Conservation (phyloP, 2,797 vertebrate species). For the Hydrophis major region DNA sequence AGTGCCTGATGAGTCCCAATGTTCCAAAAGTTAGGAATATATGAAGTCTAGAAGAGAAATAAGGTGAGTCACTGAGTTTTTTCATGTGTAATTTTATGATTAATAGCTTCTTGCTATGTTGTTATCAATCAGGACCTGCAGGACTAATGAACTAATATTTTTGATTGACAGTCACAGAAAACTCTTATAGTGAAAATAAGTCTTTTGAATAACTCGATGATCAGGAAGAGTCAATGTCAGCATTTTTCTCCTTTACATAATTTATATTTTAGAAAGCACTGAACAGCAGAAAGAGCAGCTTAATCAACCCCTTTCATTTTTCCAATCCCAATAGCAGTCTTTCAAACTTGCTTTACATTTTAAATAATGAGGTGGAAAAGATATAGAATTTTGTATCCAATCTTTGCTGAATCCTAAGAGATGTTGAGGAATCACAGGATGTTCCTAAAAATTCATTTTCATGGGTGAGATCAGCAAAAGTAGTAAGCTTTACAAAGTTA, state of each 20-base stretch:
- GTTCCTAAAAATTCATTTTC: not conserved
- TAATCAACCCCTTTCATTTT: not conserved
- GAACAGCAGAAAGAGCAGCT: not conserved
- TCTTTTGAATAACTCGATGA: not conserved
- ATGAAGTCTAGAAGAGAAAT: not conserved
- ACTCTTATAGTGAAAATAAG: not conserved
- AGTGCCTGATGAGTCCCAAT: not conserved
- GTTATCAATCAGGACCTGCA: not conserved
- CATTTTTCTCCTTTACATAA: not conserved
- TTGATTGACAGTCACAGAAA: not conserved
- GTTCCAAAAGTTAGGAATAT: not conserved
- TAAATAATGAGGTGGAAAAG: not conserved
- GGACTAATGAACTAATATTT: not conserved
- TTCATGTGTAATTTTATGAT: not conserved
- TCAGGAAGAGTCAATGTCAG: not conserved
- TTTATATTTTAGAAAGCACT: not conserved
- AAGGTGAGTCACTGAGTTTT: not conserved
- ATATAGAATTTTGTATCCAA: not conserved
- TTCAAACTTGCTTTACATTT: slow-evolving; percentile 1
- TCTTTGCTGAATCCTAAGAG: not conserved
- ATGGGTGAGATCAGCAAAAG: slow-evolving; percentile 9
- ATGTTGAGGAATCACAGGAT: not conserved
- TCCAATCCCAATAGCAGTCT: not conserved
- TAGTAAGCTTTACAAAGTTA: slow-evolving; percentile 8
- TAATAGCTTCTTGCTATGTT: not conserved